Conservation (phyloP, 1,140 invertebrate species). For the Caenorhabditis brenneri region DNA sequence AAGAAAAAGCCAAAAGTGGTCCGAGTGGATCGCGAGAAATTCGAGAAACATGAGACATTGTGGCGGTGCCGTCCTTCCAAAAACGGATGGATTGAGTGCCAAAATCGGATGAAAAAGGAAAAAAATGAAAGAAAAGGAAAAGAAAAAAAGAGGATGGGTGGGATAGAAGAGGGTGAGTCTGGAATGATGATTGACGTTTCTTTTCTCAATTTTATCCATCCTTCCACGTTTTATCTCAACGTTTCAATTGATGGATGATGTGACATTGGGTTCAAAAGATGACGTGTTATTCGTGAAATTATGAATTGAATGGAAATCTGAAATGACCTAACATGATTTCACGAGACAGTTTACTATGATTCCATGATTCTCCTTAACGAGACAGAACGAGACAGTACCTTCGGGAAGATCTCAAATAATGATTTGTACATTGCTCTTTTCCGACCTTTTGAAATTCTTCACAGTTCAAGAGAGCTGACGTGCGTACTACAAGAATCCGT, state of each 20-base stretch:
- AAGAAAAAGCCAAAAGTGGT: conserved; percentile 30
- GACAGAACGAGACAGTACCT: background rate
- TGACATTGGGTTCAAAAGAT: conserved; percentile 29
- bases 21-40: conserved; percentile 7
- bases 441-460: background rate
- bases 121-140: background rate
- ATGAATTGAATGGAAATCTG: background rate
- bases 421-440: background rate
- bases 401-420: background rate
- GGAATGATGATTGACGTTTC: conserved; percentile 42
- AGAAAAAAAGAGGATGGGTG: background rate
- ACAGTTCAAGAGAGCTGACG: conserved; percentile 12
- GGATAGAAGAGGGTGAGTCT: conserved; percentile 6
- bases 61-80: conserved; percentile 18
- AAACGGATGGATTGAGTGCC: conserved; percentile 38
- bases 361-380: too few species aligned
- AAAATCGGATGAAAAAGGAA: conserved; percentile 37
- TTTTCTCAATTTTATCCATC: conserved; percentile 5
- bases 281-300: background rate
- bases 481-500: conserved; percentile 3
- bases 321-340: too few species aligned
- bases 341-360: too few species aligned
- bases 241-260: conserved; percentile 43
- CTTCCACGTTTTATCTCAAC: background rate
- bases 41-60: conserved; percentile 42